Evolutionary conservation across 2,888 invertebrate genomes (phyloP), one percentile per base, ranked within the genome.

Genomic region (Hylaea fasciaria): DNA sequence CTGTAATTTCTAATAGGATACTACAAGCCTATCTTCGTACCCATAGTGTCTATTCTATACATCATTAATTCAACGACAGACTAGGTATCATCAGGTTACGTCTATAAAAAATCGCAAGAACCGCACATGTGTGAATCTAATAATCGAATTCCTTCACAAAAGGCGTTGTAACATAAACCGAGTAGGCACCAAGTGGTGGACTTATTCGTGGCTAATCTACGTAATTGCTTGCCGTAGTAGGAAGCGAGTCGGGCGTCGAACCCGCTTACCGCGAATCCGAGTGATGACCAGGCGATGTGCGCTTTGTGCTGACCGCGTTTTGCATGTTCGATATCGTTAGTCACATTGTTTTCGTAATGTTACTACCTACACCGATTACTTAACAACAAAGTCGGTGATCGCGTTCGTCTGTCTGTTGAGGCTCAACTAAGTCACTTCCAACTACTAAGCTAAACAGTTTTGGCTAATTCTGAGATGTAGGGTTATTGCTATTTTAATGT

Each of bases 181-280:
- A 64, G 67, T 62, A 67, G 57, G 69, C 67, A 70, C 65, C 69
- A 60, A 57, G 53, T 39, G 13, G 40, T 52, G 51, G 28, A 60
- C 50, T 60, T 44, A 44, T 56, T 62, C 56, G 56, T 62, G 52
- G 47, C 48, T 68, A 71, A 72, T 74, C 72, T 69, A 53, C 51
- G 62, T 63, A 64, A 58, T 64, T 28, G 39, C 62, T 64, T 56
- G 64, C 83, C 86, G 77, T 86, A 84, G 79, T 82, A 80, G 89
- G 89, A 86, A 87, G 85, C 74, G 70, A 52, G 44, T 48, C 74
- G 89, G 87, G 75, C 86, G 72, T 82, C 82, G 89, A 88, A 84
- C 87, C 74, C 80, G 32, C 66, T 65, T 76, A 82, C 81, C 71
- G 75, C 80, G 86, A 85, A 86, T 49, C 53, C 56, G 48, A 61